Base-by-base conservation (phyloP, 2,797 vertebrate genomes). In the Hirundo rustica region DNA sequence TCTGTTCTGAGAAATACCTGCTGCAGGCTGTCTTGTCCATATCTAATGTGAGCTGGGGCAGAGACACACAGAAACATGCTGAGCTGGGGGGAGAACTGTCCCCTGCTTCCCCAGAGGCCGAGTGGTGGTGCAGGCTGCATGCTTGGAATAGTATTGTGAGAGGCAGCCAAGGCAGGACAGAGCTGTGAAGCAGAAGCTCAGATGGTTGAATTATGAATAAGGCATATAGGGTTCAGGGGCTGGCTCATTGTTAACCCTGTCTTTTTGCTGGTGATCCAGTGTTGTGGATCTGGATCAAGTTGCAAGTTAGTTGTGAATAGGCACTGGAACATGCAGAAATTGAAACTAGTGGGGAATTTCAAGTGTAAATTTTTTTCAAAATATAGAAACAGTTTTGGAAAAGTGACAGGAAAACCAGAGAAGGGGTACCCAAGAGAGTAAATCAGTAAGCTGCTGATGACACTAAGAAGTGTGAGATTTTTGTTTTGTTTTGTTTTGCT, bases 71-170 rank as follows among this genome's bases (percentile, higher is more conserved):
- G 10, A 40, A 13, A 40, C 40, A 40, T 40, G 40, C 40, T 40
- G 40, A 21, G 51, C 13, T 50, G n/a, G 13, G 20, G 2, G 15
- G 45, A 29, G 12, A n/a, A 13, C 26, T 4, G 4, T 79, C 11
- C 20, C 10, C 11, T n/a, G 8, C 44, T 88, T 38, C 48, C 22
- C n/a, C 19, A 22, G 62, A 21, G 40, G 71, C 22, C 29, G 10
- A 40, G 25, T 1, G 7, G 20, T n/a, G n/a, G 4, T 11, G 5
- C 48, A 34, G 47, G 23, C 51, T 55, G 36, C 4, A 1, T 34
- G 12, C 25, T n/a, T 58, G 32, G 10, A n/a, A 10, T 60, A 25
- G 15, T 12, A 4, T 14, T 0, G 1, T 10, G 15, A 57, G 60
- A 51, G 25, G 20, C 11, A 58, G 32, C 40, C 42, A 48, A 30